These are phyloP conservation scores for Noctilio leporinus DNA, from an alignment of 2,113 vertebrate species.

Conservation along the genomic window DNA sequence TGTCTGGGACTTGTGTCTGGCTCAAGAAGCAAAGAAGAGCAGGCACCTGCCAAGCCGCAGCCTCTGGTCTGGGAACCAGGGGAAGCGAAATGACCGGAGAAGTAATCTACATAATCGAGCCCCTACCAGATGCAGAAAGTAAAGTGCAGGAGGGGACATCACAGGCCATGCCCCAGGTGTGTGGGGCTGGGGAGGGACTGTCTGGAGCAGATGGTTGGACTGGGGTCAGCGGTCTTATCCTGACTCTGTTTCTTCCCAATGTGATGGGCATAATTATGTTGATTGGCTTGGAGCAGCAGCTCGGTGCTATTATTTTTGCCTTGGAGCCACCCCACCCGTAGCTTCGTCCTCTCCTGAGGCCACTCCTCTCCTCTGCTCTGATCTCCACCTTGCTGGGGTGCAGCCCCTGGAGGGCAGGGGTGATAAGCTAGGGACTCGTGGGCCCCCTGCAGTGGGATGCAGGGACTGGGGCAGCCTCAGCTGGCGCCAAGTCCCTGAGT, in stretches of 20 bases:
- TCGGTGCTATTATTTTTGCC: not conserved
- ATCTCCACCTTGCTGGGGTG: slow-evolving; percentile 17
- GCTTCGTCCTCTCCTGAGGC: not conserved
- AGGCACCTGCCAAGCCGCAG: slow-evolving; percentile 32
- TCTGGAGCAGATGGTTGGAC: not conserved
- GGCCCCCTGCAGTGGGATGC: not conserved
- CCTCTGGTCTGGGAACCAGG: not conserved
- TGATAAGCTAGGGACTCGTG: not conserved
- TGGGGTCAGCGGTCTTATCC: slow-evolving; percentile 25
- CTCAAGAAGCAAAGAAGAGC: not conserved
- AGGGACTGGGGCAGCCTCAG: not conserved
- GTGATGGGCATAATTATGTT: slow-evolving; percentile 61
- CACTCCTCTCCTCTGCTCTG: not conserved
- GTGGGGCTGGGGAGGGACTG: not conserved
- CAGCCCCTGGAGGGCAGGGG: not conserved
- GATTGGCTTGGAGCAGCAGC: slow-evolving; percentile 31
- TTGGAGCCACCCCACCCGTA: not conserved
- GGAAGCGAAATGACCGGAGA: not conserved
- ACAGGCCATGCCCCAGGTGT: not conserved
- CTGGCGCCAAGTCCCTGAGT: not conserved
- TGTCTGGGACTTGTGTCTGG: slow-evolving; percentile 42
- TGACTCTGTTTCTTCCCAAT: slow-evolving; percentile 9
- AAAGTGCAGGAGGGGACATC: fast-evolving
- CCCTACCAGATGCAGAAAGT: not conserved
- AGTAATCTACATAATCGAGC: not conserved